Conservation (phyloP, 2,797 vertebrate species). For the Sciurus vulgaris region DNA sequence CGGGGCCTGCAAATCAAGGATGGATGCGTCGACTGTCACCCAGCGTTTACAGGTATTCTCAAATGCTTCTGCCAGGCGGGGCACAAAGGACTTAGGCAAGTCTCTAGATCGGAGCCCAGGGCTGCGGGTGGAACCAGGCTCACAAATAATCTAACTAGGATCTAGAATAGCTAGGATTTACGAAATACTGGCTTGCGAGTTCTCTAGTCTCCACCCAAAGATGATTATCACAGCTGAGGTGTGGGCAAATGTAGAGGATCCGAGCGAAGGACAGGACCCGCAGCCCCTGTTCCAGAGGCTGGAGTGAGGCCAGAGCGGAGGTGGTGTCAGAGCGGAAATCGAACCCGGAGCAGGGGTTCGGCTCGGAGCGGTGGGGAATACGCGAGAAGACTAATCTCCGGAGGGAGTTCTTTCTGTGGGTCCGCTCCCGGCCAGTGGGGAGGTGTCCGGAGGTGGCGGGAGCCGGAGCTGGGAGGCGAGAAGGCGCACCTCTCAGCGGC, state of each 20-base stretch:
- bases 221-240: conserved; percentile 9
- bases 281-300: neutral
- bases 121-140: conserved; percentile 25
- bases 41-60: neutral
- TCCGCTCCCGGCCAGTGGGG: neutral
- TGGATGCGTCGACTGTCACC: neutral
- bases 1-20: neutral
- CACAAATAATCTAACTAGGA: neutral
- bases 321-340: neutral
- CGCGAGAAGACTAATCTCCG: neutral
- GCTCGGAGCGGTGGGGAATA: neutral
- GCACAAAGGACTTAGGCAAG: neutral
- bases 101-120: neutral
- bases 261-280: neutral
- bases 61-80: accelerated
- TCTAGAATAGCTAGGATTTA: conserved; percentile 47
- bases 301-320: conserved; percentile 16
- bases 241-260: neutral
- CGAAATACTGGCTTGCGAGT: neutral
- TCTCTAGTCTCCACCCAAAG: conserved; percentile 3
- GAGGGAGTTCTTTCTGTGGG: neutral
- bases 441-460: neutral
- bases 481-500: neutral
- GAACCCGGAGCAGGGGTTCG: neutral
- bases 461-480: neutral